Percentiles rank a stretch among this genome's conserved stretches.
These are phyloP conservation scores for Melanotaenia duboulayi DNA, from an alignment of 2,113 vertebrate species.

Conservation along the genomic window DNA sequence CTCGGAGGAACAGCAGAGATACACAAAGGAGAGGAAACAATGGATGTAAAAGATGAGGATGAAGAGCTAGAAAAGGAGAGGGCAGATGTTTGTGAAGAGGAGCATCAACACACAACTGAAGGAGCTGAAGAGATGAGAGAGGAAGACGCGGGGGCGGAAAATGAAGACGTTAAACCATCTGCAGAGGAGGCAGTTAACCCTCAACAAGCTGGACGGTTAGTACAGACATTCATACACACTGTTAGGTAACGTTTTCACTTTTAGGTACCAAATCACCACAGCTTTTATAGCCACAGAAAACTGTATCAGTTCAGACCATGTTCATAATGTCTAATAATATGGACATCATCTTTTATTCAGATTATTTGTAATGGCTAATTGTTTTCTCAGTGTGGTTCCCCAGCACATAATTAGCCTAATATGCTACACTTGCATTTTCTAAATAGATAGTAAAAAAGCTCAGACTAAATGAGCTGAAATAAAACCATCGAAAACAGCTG, in stretches of 20 bases:
- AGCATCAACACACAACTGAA: slow-evolving; percentile 19
- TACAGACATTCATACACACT: slow-evolving; percentile 7
- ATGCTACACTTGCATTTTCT: slow-evolving; percentile 29
- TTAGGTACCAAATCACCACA: not conserved
- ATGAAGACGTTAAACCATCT: slow-evolving; percentile 35
- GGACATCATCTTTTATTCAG: not conserved
- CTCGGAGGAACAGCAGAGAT: slow-evolving; percentile 26
- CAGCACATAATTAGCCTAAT: slow-evolving; percentile 42
- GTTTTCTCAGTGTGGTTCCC: slow-evolving; percentile 21
- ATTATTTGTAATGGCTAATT: slow-evolving; percentile 21
- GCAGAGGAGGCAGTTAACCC: slow-evolving; percentile 40
- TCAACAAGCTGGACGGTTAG: slow-evolving; percentile 61
- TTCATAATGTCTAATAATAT: not conserved
- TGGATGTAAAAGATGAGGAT: slow-evolving; percentile 9
- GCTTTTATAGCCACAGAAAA: not conserved
- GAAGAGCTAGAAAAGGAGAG: slow-evolving; percentile 28
- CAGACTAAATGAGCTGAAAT: slow-evolving; percentile 22
- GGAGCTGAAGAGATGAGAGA: slow-evolving; percentile 15
- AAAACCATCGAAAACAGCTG: slow-evolving; percentile 21
- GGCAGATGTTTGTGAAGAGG: slow-evolving; percentile 33
- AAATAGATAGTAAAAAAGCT: slow-evolving; percentile 37
- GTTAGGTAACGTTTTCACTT: not conserved
- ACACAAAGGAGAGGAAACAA: not conserved
- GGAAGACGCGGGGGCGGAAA: slow-evolving; percentile 38
- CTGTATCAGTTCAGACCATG: not conserved